These are phyloP conservation scores for Scolopax bukidnonensis DNA, from an alignment of 2,797 vertebrate genomes.

Conservation along the genomic window DNA sequence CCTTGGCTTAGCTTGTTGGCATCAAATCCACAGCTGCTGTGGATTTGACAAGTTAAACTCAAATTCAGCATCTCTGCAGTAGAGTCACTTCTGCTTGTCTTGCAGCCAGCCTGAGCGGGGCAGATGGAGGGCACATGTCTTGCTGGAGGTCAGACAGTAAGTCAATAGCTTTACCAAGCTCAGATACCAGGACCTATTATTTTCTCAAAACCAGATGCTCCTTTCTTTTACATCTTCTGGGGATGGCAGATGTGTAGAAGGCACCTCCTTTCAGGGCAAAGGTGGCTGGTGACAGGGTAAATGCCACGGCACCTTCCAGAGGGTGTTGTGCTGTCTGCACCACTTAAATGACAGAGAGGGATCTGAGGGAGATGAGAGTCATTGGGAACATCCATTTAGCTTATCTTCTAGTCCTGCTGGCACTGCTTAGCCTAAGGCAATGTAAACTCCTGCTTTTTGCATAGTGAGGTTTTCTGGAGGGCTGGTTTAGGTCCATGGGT, in stretches of 20 bases:
- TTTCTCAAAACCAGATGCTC: constrained; percentile 52
- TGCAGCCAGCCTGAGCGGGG: not conserved
- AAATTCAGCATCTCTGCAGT: constrained; percentile 17
- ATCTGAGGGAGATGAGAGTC: not conserved
- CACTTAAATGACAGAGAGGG: not conserved
- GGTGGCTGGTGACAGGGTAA: not conserved
- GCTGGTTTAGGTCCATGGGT: not conserved
- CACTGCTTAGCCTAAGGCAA: not conserved
- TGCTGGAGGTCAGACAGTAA: constrained; percentile 58
- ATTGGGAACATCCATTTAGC: not conserved
- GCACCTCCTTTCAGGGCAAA: not conserved
- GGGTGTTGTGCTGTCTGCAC: not conserved
- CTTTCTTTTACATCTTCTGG: constrained; percentile 14
- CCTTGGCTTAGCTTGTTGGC: not conserved
- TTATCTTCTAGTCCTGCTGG: not conserved
- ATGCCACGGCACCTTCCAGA: constrained; percentile 6
- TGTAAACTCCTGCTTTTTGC: not conserved
- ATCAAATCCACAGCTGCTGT: constrained; percentile 48
- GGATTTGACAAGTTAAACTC: constrained; percentile 8
- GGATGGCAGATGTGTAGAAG: constrained; percentile 28
- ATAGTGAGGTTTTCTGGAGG: not conserved
- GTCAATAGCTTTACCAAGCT: constrained; percentile 51
- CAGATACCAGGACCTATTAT: not conserved
- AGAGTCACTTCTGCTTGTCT: constrained; percentile 14
- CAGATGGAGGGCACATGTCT: constrained; percentile 41